Evolutionary conservation across 2,888 invertebrate genomes (phyloP), one percentile per base, ranked within the genome.

Genomic region (Chaetogeoica ovagalla): DNA sequence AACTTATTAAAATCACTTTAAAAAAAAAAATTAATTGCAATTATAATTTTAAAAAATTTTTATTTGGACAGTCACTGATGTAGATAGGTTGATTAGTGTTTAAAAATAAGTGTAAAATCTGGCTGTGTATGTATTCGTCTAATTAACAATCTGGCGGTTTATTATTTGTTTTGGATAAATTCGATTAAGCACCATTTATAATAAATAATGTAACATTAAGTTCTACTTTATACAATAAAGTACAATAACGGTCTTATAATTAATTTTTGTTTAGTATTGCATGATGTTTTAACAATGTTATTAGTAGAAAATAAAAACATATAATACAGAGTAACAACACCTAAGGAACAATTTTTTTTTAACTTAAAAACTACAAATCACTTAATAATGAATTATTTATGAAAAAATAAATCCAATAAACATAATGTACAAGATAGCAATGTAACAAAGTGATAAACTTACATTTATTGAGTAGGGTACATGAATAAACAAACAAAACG

Each of bases 261-360:
- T 55, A 30, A 43, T 60, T 74, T 55, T 15, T 62, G 9, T 73
- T 63, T 39, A 63, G 37, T 73, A 65, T 74, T 65, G 52, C 43
- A 43, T 66, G 66, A 57, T 57, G 19, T 30, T 57, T 75, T 30
- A 65, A 13, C 57, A 75, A 43, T 57, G 66, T 23, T 11, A 66
- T 39, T 59, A 66, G n/a, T 66, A 23, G 2, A 75, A 30, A 75
- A 66, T 52, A 75, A 66, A 57, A 74, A 43, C 52, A 39, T 66
- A 75, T 66, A 75, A 43, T 75, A 66, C 66, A 75, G 23, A 66
- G 66, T 66, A 75, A 75, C 43, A 37, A 75, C 7, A 39, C 57
- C 66, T 59, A 66, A 75, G 74, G 74, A 75, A 75, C 74, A 39
- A 39, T 39, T 71, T 7, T 39, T 71, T 15, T 55, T 52, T 7